These are phyloP conservation scores for Drosophila melanica DNA, from an alignment of 1,140 invertebrate genomes.

Conservation along the genomic window DNA sequence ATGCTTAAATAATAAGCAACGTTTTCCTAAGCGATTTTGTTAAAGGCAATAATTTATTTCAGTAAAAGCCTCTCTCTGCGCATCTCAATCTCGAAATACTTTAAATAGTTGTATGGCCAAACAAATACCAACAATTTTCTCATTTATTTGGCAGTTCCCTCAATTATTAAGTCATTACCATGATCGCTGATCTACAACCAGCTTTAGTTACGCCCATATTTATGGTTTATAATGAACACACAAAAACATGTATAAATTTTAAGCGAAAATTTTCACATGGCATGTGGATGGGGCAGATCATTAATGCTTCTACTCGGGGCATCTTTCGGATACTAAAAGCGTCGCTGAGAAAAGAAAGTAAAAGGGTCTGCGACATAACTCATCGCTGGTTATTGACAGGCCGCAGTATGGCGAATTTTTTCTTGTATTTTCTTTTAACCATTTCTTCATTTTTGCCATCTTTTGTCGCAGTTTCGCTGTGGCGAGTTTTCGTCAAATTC, in stretches of 20 bases:
- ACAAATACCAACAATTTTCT: conserved; percentile 18
- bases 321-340: conserved; percentile 26
- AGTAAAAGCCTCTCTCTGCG: not conserved
- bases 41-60: no score
- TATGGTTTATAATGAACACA: conserved; percentile 1
- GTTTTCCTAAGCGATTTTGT: no score
- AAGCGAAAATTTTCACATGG: conserved; percentile 60
- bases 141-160: conserved; percentile 6
- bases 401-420: conserved; percentile 22
- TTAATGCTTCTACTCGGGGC: conserved; percentile 43
- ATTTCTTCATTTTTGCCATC: conserved; percentile 13
- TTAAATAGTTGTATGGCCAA: not conserved
- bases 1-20: no score
- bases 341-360: conserved; percentile 70
- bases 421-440: conserved; percentile 12
- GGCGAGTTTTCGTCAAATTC: conserved; percentile 10
- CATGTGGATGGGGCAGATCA: conserved; percentile 8
- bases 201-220: conserved; percentile 33
- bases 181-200: conserved; percentile 24
- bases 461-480: not conserved
- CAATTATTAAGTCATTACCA: conserved; percentile 76
- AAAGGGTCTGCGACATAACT: conserved; percentile 74
- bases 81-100: conserved; percentile 1
- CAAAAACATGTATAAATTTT: not conserved
- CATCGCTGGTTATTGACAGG: conserved; percentile 67